phyloP scores from a whole-genome alignment of 2,797 vertebrate species.

The Schizopygopsis pylzovi region DNA sequence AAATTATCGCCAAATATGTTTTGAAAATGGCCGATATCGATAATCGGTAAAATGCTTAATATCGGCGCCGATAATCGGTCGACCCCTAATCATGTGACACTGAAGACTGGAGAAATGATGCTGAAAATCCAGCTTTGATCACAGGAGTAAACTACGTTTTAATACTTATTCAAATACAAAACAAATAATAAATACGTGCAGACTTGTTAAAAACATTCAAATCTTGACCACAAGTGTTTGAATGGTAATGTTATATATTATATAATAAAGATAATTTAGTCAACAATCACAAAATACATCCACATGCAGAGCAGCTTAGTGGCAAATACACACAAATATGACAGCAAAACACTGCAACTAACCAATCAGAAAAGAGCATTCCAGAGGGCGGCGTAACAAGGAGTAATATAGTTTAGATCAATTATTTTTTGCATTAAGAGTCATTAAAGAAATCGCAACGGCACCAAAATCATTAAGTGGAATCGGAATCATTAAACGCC shows the following conservation, averaged over 20 bases:
- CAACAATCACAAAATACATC: background rate
- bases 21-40: no score
- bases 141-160: background rate
- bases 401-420: background rate
- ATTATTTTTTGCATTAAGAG: background rate
- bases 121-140: background rate
- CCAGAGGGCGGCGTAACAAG: background rate
- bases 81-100: no score
- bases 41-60: no score
- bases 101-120: background rate
- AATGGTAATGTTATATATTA: background rate
- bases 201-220: background rate
- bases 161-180: no score
- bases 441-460: background rate
- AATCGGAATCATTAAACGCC: conserved; percentile 1
- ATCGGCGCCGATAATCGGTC: no score
- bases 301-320: background rate
- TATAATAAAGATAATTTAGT: background rate
- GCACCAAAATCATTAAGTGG: background rate
- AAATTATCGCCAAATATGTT: no score
- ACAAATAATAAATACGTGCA: background rate
- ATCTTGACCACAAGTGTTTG: background rate
- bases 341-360: background rate
- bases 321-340: background rate
- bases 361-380: background rate